These are phyloP conservation scores for Pterophyllum scalare DNA, from an alignment of 2,113 vertebrate genomes.

Conservation along the genomic window DNA sequence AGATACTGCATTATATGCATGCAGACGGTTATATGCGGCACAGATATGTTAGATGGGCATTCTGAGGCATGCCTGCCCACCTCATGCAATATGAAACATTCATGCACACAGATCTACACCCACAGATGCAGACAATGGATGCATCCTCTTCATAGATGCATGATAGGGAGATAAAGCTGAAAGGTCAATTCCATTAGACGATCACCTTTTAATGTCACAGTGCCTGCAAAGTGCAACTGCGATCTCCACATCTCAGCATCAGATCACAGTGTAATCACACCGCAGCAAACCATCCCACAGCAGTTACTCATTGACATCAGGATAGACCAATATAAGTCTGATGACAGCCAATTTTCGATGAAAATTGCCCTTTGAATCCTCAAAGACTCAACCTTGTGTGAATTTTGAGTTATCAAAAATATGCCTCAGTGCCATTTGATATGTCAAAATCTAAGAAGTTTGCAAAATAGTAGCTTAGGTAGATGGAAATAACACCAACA, in stretches of 20 bases:
- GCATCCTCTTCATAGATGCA: constrained; percentile 61
- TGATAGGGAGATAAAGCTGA: constrained; percentile 66
- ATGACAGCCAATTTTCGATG: not conserved
- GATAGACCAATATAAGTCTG: not conserved
- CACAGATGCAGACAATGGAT: not conserved
- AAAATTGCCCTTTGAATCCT: not conserved
- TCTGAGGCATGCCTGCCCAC: not conserved
- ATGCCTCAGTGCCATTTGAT: constrained; percentile 8
- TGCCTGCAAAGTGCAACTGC: constrained; percentile 59
- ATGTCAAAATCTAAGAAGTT: not conserved
- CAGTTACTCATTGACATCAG: not conserved
- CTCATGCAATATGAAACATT: constrained; percentile 12
- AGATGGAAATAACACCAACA: not conserved
- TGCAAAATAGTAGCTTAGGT: not conserved
- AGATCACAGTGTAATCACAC: constrained; percentile 38
- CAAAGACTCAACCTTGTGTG: constrained; percentile 4
- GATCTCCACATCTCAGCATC: constrained; percentile 25
- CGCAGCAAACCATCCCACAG: constrained; percentile 16
- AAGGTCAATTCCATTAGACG: constrained; percentile 76
- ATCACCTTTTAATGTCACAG: constrained; percentile 75
- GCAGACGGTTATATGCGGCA: not conserved
- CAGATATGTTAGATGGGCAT: not conserved
- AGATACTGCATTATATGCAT: not conserved
- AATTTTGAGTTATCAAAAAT: not conserved
- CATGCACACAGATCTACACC: not conserved